phyloP scores from a whole-genome alignment of 2,888 invertebrate genomes.

The Drosophila koepferae region DNA sequence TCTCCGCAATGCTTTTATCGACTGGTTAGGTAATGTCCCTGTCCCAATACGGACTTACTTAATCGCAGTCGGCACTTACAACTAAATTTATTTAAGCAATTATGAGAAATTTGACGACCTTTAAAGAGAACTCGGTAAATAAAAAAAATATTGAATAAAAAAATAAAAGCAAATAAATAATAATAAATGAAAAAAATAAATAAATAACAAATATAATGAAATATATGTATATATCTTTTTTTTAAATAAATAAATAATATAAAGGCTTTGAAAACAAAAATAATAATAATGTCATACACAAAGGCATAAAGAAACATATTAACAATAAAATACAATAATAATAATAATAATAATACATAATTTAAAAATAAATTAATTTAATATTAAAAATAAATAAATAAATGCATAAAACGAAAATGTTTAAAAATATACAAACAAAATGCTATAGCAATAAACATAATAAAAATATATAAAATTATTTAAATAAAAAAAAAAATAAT shows the following conservation, averaged over 20 bases:
- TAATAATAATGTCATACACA: neutral
- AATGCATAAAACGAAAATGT: too few relatives aligned
- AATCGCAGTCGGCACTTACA: neutral
- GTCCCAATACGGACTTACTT: slow-evolving; percentile 15
- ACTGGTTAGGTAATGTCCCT: slow-evolving; percentile 45
- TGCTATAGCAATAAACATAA: too few relatives aligned
- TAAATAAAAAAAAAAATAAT: too few relatives aligned
- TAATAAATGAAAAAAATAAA: neutral
- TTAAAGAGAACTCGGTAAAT: neutral
- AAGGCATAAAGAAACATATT: too few relatives aligned
- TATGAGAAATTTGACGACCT: neutral
- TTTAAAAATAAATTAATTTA: too few relatives aligned
- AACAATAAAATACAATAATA: too few relatives aligned
- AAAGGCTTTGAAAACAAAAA: neutral
- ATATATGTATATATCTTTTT: neutral
- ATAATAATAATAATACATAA: too few relatives aligned
- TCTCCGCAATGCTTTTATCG: slow-evolving; percentile 20
- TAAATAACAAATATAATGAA: neutral
- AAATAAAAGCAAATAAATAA: neutral
- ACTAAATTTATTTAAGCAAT: slow-evolving; percentile 12
- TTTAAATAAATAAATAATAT: neutral
- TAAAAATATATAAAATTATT: neutral
- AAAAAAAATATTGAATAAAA: neutral
- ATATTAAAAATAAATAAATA: too few relatives aligned
- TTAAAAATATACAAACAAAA: too few relatives aligned